Evolutionary conservation across 2,797 vertebrate species (phyloP).

Genomic region (Morelia viridis): DNA sequence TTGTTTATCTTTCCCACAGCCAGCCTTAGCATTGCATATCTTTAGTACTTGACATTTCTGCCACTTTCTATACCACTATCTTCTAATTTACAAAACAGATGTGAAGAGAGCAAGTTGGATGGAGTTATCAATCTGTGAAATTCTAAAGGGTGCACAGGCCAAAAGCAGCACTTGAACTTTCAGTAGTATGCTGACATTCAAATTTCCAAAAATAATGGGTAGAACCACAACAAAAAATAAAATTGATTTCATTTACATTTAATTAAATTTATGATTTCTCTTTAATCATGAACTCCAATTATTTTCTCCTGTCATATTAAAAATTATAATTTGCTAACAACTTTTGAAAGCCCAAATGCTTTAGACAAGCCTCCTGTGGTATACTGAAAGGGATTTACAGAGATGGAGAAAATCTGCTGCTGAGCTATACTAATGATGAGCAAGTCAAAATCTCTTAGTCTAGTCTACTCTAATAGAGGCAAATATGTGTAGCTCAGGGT

Average conservation of each 20-base stretch:
- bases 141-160: not conserved
- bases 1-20: slow-evolving; percentile 20
- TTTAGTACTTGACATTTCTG: not conserved
- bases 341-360: not conserved
- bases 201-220: not conserved
- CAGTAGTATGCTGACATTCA: not conserved
- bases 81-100: not conserved
- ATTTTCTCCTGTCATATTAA: not conserved
- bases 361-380: not conserved
- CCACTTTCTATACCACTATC: not conserved
- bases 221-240: too few relatives aligned
- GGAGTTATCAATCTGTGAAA: not conserved
- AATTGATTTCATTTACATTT: not conserved
- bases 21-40: not conserved
- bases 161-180: not conserved
- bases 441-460: not conserved
- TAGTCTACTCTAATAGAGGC: too few relatives aligned
- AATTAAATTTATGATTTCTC: not conserved
- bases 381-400: not conserved
- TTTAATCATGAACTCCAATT: not conserved
- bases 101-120: not conserved
- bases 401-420: not conserved
- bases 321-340: not conserved
- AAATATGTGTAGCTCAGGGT: too few relatives aligned
- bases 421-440: not conserved